These are phyloP conservation scores for Gyrodactylus bullatarudis DNA, from an alignment of 1,140 invertebrate genomes.

Conservation along the genomic window DNA sequence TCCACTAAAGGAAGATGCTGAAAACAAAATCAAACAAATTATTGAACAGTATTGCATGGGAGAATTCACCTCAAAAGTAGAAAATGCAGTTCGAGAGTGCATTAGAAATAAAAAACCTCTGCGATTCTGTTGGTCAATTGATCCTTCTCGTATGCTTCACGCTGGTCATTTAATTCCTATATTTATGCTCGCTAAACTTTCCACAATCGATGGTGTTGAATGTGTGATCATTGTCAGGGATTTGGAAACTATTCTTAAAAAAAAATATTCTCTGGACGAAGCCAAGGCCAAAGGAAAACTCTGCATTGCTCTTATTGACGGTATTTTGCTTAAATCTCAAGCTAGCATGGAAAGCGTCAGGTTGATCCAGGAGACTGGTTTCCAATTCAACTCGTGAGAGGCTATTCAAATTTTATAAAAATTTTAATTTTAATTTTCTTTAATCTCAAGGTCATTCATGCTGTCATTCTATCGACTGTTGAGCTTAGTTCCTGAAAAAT, in stretches of 20 bases:
- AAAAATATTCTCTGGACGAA: background rate
- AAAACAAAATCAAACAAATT: no score
- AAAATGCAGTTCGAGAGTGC: no score
- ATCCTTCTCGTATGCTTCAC: background rate
- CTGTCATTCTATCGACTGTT: background rate
- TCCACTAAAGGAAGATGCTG: no score
- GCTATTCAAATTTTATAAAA: background rate
- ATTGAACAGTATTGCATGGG: no score
- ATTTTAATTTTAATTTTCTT: background rate
- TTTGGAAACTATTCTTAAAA: background rate
- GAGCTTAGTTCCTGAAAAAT: background rate
- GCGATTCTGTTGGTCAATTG: background rate
- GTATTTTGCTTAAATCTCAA: background rate
- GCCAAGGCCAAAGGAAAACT: background rate
- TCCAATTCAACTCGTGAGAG: background rate
- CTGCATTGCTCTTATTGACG: background rate
- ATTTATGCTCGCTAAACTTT: background rate
- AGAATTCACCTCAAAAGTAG: no score
- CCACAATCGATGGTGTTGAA: background rate
- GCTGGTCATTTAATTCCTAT: background rate
- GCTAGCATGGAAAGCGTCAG: background rate
- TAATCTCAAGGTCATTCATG: background rate
- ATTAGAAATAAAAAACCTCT: conserved; percentile 8
- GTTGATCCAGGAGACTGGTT: background rate
- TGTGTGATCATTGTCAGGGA: background rate